Evolutionary conservation across 2,888 invertebrate species (phyloP).

Genomic region (Ernsta delagoae): DNA sequence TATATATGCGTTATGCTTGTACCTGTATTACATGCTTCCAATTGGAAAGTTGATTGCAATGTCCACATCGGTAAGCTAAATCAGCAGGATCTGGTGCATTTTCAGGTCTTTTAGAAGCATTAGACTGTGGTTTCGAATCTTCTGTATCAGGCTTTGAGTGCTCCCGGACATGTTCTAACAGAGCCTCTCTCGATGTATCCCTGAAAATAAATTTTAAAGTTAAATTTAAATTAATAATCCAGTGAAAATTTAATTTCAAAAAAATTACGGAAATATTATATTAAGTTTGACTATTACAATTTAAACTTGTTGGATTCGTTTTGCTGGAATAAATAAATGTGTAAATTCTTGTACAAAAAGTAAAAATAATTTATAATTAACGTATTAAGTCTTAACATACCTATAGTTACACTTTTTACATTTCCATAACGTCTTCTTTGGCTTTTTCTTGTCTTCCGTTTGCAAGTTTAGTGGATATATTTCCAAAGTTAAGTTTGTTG

Average conservation of each 20-base stretch:
- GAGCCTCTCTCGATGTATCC: constrained; percentile 77
- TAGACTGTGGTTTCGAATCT: constrained; percentile 47
- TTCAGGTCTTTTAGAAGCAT: constrained; percentile 61
- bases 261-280: too few species aligned
- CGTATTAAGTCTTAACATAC: constrained; percentile 71
- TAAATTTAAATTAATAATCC: too few species aligned
- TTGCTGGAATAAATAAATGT: too few species aligned
- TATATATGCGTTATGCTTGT: constrained; percentile 49
- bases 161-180: constrained; percentile 76
- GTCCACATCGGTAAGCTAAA: constrained; percentile 88
- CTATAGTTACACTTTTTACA: constrained; percentile 96
- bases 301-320: too few species aligned
- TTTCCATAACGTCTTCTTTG: constrained; percentile 92
- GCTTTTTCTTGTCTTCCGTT: constrained; percentile 74
- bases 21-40: constrained; percentile 95
- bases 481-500: constrained; percentile 72
- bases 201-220: too few species aligned
- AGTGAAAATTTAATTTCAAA: too few species aligned
- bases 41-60: constrained; percentile 92
- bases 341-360: too few species aligned
- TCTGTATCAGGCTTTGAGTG: constrained; percentile 64
- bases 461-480: constrained; percentile 87
- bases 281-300: too few species aligned
- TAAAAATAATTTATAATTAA: too few species aligned
- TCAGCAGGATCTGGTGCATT: constrained; percentile 72